Evolutionary conservation across 2,113 vertebrate genomes (phyloP), one percentile per base, ranked within the genome.

Genomic region (Megaleporinus macrocephalus): DNA sequence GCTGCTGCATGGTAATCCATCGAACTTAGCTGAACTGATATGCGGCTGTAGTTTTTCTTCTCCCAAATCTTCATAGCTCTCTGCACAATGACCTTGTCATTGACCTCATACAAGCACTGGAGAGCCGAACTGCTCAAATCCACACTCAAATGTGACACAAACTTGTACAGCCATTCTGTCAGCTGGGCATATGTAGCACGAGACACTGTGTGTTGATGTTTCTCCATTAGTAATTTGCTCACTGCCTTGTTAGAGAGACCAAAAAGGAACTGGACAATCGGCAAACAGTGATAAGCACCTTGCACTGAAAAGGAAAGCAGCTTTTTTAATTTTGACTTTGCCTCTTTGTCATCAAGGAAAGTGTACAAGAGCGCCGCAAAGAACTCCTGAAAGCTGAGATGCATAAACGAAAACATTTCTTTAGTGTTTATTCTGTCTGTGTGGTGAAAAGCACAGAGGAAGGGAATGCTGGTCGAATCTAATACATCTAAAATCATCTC

Each of bases 341-440:
- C 57, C 3, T 74, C 61, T 20, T 15, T 26, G 22, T 81, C 14
- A 11, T 66, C 26, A 9, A 44, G 63, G 26, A 77, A 59, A 27
- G 76, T 24, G n/a, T 85, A 85, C 14, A 62, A 61, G 29, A 85
- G 84, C 4, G 88, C 89, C 24, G 84, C 81, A 66, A 92, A 88
- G 65, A 91, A 89, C 74, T 91, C 88, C 63, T 91, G 89, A 51
- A 92, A 76, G 66, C 68, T 87, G 18, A 47, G 78, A 51, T 90
- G 86, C 36, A 71, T 59, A 65, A 91, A 91, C 4, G 82, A 74
- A 47, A 84, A 90, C 44, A 89, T 79, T 29, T 24, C 78, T 30
- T 2, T 53, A 27, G 66, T 13, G 1, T 0, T 15, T 7, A 22
- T 22, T 11, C 87, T 78, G 4, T 80, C 41, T 55, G 61, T 83